Evolutionary conservation across 2,797 vertebrate genomes (phyloP).

Genomic region (Spheniscus humboldti): DNA sequence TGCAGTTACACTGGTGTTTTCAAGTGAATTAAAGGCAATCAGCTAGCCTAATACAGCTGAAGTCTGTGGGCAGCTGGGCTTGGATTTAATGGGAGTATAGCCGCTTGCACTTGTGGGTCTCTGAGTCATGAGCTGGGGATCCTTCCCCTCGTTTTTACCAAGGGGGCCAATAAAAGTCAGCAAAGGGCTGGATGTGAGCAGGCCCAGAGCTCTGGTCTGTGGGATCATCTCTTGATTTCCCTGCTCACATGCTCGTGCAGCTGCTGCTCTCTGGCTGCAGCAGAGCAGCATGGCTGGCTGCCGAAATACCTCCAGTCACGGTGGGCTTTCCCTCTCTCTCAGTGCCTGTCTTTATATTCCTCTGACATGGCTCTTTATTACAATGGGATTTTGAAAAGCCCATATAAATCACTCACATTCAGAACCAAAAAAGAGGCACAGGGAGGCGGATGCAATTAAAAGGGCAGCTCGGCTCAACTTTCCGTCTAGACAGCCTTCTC

Average conservation of each 20-base stretch:
- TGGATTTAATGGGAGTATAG: background rate
- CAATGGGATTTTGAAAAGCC: background rate
- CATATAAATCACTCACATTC: background rate
- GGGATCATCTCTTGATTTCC: background rate
- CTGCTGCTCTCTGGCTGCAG: background rate
- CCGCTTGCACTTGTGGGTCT: background rate
- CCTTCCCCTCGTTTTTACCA: background rate
- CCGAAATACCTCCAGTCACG: background rate
- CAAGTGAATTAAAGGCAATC: background rate
- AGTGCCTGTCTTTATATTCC: background rate
- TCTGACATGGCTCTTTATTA: background rate
- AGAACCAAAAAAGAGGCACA: background rate
- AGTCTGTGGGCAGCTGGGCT: background rate
- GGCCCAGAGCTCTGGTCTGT: background rate
- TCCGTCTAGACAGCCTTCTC: constrained; percentile 20
- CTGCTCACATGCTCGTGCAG: rapidly evolving
- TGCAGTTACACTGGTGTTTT: background rate
- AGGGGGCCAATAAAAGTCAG: background rate
- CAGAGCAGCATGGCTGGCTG: background rate
- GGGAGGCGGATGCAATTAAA: constrained; percentile 29
- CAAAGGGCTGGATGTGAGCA: background rate
- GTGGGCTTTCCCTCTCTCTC: too few relatives aligned
- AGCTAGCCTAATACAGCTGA: background rate
- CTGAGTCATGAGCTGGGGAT: background rate
- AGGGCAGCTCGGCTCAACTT: constrained; percentile 29